Base-by-base conservation (phyloP, 2,797 vertebrate genomes). In the Chelmon rostratus region DNA sequence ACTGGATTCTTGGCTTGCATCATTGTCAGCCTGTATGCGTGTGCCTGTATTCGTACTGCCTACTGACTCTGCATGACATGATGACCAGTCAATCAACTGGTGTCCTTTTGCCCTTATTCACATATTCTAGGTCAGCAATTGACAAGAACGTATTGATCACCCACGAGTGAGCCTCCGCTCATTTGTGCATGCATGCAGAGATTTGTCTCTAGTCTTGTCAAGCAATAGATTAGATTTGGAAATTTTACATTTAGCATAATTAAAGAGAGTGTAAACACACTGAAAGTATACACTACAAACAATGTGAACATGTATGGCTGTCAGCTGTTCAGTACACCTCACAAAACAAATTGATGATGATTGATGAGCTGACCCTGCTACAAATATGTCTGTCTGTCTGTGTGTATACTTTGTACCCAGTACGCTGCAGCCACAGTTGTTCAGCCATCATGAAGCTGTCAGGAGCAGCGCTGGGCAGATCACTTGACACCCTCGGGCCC, bases 111-210 rank as follows among this genome's bases (percentile, higher is more conserved):
- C 1, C 74, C 79, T 73, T 38, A 35, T 73, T 82, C 63, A 71
- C 52, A 61, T 73, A 58, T 57, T 81, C 31, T 44, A 25, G 79
- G 71, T 74, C 78, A 78, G 73, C 62, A 50, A 25, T 49, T 57
- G 63, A 84, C 73, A 67, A 78, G 38, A 40, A 42, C 9, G 15
- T 52, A 88, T 84, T 63, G 81, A 91, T 81, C 44, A 16, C 31
- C 25, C 18, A 12, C 4, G 50, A 62, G n/a, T 9, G 19, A 62
- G 28, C 53, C 18, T 50, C 21, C 28, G 63, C 52, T 81, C 64
- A n/a, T 67, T 10, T 31, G 11, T 50, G 6, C 50, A 0, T 25
- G n/a, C 16, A 38, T 35, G n/a, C 9, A 50, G 38, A 40, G 21
- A 62, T 59, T 44, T 37, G 4, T 35, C 31, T 21, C 23, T n/a